Base-by-base conservation (phyloP, 2,888 invertebrate species). In the Caenorhabditis plicata region DNA sequence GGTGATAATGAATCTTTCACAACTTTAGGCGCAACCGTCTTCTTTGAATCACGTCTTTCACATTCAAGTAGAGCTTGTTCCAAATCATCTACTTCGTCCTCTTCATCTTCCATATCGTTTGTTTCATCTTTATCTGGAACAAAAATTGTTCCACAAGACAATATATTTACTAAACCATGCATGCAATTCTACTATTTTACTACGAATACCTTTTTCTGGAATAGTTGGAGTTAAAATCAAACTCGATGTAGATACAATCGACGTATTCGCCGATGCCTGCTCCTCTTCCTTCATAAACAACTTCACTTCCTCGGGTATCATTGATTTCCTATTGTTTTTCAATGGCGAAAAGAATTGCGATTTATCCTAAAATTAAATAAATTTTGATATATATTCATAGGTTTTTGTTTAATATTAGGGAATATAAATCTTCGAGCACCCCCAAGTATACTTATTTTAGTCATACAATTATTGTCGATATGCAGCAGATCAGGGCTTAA, bases 331-430 rank as follows among this genome's bases (percentile, higher is more conserved):
- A 29, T 52, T 52, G 36, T 58, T 17, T 33, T 48, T 48, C n/a
- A 61, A 20, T 4, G 60, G 60, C 17, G 60, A 61, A 40, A 54
- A 61, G 36, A 54, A 61, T 22, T 54, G 26, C 15, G 60, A 61
- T n/a, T 50, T 36, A 25, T 49, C 25, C n/a, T 38, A 26, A 17
- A 46, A 52, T 11, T n/a, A n/a, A n/a, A n/a, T n/a, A n/a, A n/a
- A n/a, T n/a, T n/a, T n/a, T n/a, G n/a, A n/a, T n/a, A n/a, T n/a
- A n/a, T n/a, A n/a, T n/a, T n/a, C n/a, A n/a, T n/a, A n/a, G n/a
- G n/a, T n/a, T n/a, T n/a, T n/a, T n/a, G n/a, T n/a, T n/a, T n/a
- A n/a, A n/a, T n/a, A n/a, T n/a, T n/a, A n/a, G n/a, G n/a, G n/a
- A n/a, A n/a, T n/a, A n/a, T n/a, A n/a, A n/a, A n/a, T n/a, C n/a